Percentiles rank a stretch among this genome's conserved stretches.
Evolutionary conservation across 1,140 invertebrate species (phyloP).

Genomic region (Drosophila chauvacae): DNA sequence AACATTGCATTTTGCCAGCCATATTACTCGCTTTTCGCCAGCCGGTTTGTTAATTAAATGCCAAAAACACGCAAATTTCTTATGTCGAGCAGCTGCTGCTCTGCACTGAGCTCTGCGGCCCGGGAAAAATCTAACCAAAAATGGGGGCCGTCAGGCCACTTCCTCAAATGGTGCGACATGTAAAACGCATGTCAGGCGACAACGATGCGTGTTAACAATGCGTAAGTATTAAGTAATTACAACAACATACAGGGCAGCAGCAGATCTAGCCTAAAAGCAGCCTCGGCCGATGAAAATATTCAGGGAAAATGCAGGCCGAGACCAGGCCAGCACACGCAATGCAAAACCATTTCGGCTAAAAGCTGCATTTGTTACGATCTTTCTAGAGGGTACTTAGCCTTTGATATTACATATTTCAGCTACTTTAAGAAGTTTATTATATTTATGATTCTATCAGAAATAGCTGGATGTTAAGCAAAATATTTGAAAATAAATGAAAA

Average conservation of each 20-base stretch:
- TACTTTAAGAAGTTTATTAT: neutral
- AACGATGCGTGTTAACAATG: slow-evolving; percentile 75
- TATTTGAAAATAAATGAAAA: neutral
- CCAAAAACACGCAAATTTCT: slow-evolving; percentile 74
- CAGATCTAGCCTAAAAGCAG: slow-evolving; percentile 26
- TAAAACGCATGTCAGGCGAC: slow-evolving; percentile 75
- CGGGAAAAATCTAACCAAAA: slow-evolving; percentile 54
- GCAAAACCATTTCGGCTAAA: slow-evolving; percentile 51
- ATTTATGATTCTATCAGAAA: neutral
- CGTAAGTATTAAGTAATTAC: slow-evolving; percentile 78
- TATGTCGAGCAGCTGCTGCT: slow-evolving; percentile 37
- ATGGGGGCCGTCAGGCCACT: slow-evolving; percentile 50
- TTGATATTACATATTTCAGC: neutral
- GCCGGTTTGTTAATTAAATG: slow-evolving; percentile 76
- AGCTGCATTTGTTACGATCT: slow-evolving; percentile 56
- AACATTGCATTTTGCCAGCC: slow-evolving; percentile 61
- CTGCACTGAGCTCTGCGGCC: slow-evolving; percentile 6
- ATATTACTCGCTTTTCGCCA: slow-evolving; percentile 50
- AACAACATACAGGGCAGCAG: slow-evolving; percentile 47
- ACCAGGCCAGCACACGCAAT: slow-evolving; percentile 46
- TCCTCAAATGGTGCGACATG: slow-evolving; percentile 72
- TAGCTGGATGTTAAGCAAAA: neutral
- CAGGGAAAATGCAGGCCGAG: slow-evolving; percentile 7
- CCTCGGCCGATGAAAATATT: slow-evolving; percentile 16
- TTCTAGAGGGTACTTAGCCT: neutral